Conservation (phyloP, 2,797 vertebrate genomes). For the Cryptoblepharus egeriae region DNA sequence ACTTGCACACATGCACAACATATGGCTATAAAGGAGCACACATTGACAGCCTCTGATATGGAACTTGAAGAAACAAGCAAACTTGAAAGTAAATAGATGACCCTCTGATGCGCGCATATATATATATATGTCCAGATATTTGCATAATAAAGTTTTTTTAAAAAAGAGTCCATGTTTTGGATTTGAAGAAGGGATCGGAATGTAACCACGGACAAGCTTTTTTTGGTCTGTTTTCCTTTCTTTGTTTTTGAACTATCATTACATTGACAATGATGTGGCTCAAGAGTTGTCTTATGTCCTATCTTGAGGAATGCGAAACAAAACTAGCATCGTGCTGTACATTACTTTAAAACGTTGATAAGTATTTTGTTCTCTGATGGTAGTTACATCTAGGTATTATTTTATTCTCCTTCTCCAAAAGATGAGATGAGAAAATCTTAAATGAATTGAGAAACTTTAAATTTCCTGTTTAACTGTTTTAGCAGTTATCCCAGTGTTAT, state of each 20-base stretch:
- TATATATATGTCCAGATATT: too few species aligned
- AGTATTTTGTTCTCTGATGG: too few species aligned
- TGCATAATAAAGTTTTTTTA: slow-evolving; percentile 70
- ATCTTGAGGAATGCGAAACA: not conserved
- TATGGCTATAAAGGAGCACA: slow-evolving; percentile 38
- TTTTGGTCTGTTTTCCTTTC: not conserved
- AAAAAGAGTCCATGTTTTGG: slow-evolving; percentile 26
- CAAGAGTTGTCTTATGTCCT: not conserved
- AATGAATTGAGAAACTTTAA: too few species aligned
- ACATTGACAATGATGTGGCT: not conserved
- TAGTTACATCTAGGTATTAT: too few species aligned
- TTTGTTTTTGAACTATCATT: not conserved
- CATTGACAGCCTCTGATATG: slow-evolving; percentile 57
- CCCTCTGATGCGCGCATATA: too few species aligned
- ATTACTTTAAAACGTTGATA: too few species aligned
- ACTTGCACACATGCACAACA: not conserved
- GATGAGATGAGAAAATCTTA: too few species aligned
- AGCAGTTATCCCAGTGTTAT: too few species aligned
- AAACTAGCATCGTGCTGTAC: too few species aligned
- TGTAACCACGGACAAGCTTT: not conserved
- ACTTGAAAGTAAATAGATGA: slow-evolving; percentile 80
- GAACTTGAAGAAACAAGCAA: slow-evolving; percentile 69
- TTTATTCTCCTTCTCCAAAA: too few species aligned
- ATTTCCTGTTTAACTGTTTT: too few species aligned
- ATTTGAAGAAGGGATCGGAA: slow-evolving; percentile 5